Evolutionary conservation across 1,140 invertebrate genomes (phyloP), one percentile per base, ranked within the genome.

Genomic region (Cotesia typhae): DNA sequence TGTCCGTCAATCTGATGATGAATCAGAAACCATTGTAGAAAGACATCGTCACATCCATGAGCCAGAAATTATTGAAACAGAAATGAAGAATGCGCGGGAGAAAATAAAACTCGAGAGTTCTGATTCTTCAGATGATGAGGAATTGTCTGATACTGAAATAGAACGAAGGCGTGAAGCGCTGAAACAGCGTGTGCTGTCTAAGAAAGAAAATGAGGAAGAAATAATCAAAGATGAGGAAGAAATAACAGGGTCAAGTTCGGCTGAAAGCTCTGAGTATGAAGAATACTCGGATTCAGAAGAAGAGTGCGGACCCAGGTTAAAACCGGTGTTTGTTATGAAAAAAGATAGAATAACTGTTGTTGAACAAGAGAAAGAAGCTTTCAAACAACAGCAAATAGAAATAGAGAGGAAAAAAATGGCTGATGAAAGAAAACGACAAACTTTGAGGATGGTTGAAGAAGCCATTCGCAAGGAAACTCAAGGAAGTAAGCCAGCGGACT

Each of bases 261-360:
- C 95, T 68, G 93, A 94, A 82, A 88, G 91, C 79, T 92, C 92
- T 71, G 92, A 92, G 82, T 91, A 95, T 80, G 94, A 96, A 81
- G 95, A 98, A 85, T 95, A 96, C 77, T 92, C 94, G 36, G 95
- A 95, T 83, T 95, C 93, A 57, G 95, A 96, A 82, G 95, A 97
- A 85, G 94, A 96, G 82, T 92, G 92, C 81, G 91, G 92, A 0
- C 96, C 97, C 0, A 88, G 96, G 70, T 89, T 99, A 5, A 99
- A 99, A 81, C 98, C 98, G 4, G 94, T 99, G 1, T 99, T 99
- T 89, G 96, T 99, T 0, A 89, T 95, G 73, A 98, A 98, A 82
- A 92, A 92, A 74, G 97, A 99, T 82, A 89, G 98, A 73, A 93
- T 99, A 55, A 99, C 98, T 4, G 93, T 99, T 51, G 93, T 96